Conservation (phyloP, 2,113 vertebrate species). For the Epinephelus moara region DNA sequence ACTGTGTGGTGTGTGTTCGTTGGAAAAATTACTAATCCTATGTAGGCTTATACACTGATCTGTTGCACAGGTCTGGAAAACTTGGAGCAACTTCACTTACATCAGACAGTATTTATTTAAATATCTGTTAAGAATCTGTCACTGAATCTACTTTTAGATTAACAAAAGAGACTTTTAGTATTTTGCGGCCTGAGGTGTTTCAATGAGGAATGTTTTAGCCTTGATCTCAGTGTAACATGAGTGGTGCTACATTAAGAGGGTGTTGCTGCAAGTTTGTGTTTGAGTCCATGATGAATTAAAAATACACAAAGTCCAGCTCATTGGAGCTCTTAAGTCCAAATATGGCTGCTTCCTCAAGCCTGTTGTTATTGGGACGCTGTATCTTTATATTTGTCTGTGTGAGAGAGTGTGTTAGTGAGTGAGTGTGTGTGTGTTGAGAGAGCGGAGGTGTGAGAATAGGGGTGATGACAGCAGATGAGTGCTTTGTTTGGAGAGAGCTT, state of each 20-base stretch:
- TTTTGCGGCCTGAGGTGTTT: not conserved
- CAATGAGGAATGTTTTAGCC: not conserved
- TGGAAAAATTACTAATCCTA: not conserved
- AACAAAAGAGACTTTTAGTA: not conserved
- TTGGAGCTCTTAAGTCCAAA: slow-evolving; percentile 43
- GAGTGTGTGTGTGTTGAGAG: slow-evolving; percentile 41
- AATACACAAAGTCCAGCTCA: slow-evolving; percentile 7
- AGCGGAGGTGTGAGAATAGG: slow-evolving; percentile 56
- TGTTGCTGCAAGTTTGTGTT: slow-evolving; percentile 2
- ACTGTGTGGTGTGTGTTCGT: not conserved
- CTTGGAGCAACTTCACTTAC: not conserved
- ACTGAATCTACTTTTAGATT: not conserved
- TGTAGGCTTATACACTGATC: not conserved
- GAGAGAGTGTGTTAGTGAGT: slow-evolving; percentile 27
- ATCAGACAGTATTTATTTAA: not conserved
- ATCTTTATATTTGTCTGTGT: slow-evolving; percentile 20
- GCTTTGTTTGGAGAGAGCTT: slow-evolving; percentile 66
- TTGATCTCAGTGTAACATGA: not conserved
- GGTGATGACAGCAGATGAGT: slow-evolving; percentile 65
- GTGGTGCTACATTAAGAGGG: not conserved
- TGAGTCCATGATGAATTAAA: slow-evolving; percentile 20
- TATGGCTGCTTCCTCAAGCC: slow-evolving; percentile 56
- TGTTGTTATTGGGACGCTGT: slow-evolving; percentile 25
- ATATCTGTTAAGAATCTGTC: not conserved
- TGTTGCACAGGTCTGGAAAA: not conserved